Base-by-base conservation (phyloP, 2,888 invertebrate species). In the Tholera decimalis region DNA sequence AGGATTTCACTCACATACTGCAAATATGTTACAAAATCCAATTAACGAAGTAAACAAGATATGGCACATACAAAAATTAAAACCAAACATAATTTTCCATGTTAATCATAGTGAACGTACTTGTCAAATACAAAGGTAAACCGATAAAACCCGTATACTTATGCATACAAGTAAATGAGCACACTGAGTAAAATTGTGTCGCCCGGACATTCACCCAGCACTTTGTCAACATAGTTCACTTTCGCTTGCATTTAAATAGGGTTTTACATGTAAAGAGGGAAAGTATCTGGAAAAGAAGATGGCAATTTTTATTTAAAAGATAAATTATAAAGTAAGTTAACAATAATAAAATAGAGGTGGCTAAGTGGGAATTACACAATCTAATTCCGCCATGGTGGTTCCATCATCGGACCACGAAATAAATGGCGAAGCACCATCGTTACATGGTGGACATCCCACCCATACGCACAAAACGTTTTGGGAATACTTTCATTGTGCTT, bases 91-190 rank as follows among this genome's bases (percentile, higher is more conserved):
- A 35, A 30, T 54, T 13, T 33, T 47, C 13, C 8, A 57, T 51
- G 18, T 46, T 46, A 67, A 67, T 60, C 47, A 67, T 47, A 57
- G 11, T 26, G 54, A n/a, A 54, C 22, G 53, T 22, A 28, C 46
- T 49, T 24, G 70, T 75, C 24, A 30, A 44, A 53, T 28, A 44
- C 37, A 49, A 41, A 60, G 18, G 50, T 24, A 22, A 61, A 54
- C 26, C 41, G 80, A 77, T 77, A 77, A 72, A 47, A 37, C 77
- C 77, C 77, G 73, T 60, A 77, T 61, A 54, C 77, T 66, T 60
- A 77, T 61, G 50, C 18, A 51, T 37, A 59, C 22, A 58, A 22
- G 51, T 58, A 55, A 73, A 75, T 55, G 46, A 76, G 70, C 46
- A 72, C 53, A 37, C 43, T 30, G 41, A 58, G 62, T 28, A 60